Percentiles rank a stretch among this genome's conserved stretches.
phyloP scores from a whole-genome alignment of 2,888 invertebrate species.

The Rhingia rostrata region DNA sequence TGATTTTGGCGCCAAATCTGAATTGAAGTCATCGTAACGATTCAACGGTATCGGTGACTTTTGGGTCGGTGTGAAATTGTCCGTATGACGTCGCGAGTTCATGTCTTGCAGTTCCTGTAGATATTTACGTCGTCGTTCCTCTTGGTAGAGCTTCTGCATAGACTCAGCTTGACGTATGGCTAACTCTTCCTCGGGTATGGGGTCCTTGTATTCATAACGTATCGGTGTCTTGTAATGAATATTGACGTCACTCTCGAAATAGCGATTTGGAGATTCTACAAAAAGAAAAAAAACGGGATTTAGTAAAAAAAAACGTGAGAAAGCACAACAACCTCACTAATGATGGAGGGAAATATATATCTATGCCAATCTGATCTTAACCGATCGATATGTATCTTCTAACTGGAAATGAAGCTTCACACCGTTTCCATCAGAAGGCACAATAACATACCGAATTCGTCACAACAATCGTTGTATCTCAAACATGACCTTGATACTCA shows the following conservation, averaged over 20 bases:
- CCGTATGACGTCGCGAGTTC: constrained; percentile 96
- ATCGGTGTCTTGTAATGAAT: constrained; percentile 96
- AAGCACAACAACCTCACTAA: background rate
- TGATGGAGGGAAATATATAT: background rate
- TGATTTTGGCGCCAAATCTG: constrained; percentile 85
- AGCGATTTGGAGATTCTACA: constrained; percentile 93
- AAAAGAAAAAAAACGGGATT: constrained; percentile 12
- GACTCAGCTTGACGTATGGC: constrained; percentile 94
- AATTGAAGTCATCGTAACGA: constrained; percentile 94
- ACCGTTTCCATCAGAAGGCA: background rate
- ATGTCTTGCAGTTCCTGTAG: constrained; percentile 96
- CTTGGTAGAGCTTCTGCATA: constrained; percentile 94
- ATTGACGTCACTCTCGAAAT: constrained; percentile 96
- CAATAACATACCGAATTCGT: constrained; percentile 26
- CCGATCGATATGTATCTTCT: constrained; percentile 38
- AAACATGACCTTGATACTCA: constrained; percentile 59
- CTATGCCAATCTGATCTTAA: constrained; percentile 43
- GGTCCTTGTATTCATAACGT: constrained; percentile 92
- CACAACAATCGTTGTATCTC: constrained; percentile 25
- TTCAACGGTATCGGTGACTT: constrained; percentile 96
- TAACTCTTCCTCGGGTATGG: constrained; percentile 94
- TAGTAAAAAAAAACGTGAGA: background rate
- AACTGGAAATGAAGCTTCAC: constrained; percentile 23
- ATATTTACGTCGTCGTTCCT: constrained; percentile 94
- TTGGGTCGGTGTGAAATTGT: constrained; percentile 95